Conservation (phyloP, 2,888 invertebrate genomes). For the Rhynchonema sp. region DNA sequence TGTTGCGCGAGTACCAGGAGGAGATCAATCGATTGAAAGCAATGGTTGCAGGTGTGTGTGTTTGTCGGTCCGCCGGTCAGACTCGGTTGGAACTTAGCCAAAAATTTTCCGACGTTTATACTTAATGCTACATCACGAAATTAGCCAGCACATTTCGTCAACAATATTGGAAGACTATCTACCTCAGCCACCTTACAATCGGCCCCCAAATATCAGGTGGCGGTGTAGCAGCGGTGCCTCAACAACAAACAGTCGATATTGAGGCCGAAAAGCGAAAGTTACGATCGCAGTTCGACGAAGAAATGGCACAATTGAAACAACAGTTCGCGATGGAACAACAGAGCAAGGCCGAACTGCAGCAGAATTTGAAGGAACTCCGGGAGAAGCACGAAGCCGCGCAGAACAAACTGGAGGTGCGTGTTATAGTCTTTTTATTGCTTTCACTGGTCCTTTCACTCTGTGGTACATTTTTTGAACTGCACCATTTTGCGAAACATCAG, state of each 20-base stretch:
- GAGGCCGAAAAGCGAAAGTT: slow-evolving; percentile 34
- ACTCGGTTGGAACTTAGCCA: neutral
- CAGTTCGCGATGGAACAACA: slow-evolving; percentile 35
- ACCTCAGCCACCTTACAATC: no score
- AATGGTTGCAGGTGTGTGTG: slow-evolving; percentile 28
- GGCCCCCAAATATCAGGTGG: no score
- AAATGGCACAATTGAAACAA: slow-evolving; percentile 39
- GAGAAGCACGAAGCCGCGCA: slow-evolving; percentile 39
- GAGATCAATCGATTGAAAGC: slow-evolving; percentile 53
- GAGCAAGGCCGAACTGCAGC: slow-evolving; percentile 38
- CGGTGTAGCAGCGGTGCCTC: neutral
- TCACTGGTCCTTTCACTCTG: no score
- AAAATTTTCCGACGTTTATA: no score
- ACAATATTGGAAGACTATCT: no score
- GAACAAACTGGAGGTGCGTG: slow-evolving; percentile 13
- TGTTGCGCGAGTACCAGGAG: slow-evolving; percentile 59
- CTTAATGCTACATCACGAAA: no score
- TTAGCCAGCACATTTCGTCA: no score
- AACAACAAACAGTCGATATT: slow-evolving; percentile 10
- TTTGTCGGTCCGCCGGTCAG: neutral
- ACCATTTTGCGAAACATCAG: no score
- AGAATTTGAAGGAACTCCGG: slow-evolving; percentile 40
- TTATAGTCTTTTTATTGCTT: no score
- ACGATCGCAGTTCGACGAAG: slow-evolving; percentile 39
- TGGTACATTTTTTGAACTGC: no score